Evolutionary conservation across 2,888 invertebrate species (phyloP), one percentile per base, ranked within the genome.

Genomic region (Emmelina monodactyla): DNA sequence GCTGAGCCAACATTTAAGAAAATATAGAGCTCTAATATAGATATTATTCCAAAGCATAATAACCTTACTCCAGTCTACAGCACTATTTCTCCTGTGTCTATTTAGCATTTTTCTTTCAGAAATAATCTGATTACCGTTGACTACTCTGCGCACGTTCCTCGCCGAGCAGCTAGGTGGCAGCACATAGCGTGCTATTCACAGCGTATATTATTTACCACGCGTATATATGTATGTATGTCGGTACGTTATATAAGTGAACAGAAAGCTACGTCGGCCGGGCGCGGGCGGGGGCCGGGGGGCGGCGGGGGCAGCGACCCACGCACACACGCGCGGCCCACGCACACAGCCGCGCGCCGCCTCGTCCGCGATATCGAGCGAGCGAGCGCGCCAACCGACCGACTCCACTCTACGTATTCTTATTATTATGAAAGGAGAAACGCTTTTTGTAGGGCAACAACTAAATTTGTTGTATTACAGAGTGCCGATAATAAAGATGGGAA

Each of bases 371-470:
- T 62, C 73, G 65, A 71, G 62, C 69, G 65, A 71, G 62, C 69
- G 66, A 67, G 65, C 71, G 69, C 66, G 71, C 69, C 68, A 65
- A 63, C 64, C 71, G 73, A n/a, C n/a, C n/a, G n/a, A n/a, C n/a
- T n/a, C n/a, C n/a, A 76, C 76, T 75, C 76, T 69, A 65, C 81
- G 82, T 83, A 84, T 84, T 83, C 83, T 83, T 78, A 83, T 83
- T 81, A 79, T 78, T 72, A 78, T 69, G 78, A 79, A 76, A 79
- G 76, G 75, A 79, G 78, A 79, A 79, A 79, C 78, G 79, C 71
- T 79, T 79, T 79, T 79, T 79, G 79, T 79, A 76, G 79, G 79
- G 73, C 79, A 78, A 73, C 70, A 78, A 76, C 78, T 79, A 79
- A 78, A 78, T 78, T 72, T 75, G 78, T 73, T 63, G 73, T 72